phyloP scores from a whole-genome alignment of 2,797 vertebrate genomes.

The Ficedula albicollis region DNA sequence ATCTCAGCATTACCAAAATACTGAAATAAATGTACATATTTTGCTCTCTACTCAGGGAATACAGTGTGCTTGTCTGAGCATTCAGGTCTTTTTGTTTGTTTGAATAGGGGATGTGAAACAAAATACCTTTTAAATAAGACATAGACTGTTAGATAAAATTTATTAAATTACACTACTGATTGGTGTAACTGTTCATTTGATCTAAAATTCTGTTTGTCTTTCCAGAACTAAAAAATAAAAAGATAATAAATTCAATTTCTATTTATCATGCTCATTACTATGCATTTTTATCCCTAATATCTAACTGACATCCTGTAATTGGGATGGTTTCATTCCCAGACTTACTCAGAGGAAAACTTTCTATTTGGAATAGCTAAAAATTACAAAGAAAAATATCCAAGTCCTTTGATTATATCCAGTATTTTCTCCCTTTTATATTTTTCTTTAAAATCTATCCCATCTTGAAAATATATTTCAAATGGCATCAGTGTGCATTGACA shows the following conservation, averaged over 20 bases:
- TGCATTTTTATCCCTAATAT: constrained; percentile 13
- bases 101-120: background rate
- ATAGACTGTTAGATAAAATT: background rate
- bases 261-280: background rate
- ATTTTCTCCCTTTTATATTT: background rate
- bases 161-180: background rate
- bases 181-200: background rate
- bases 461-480: background rate
- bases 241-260: background rate
- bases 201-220: background rate
- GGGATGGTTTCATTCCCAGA: background rate
- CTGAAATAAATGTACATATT: background rate
- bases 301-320: background rate
- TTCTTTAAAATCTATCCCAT: background rate
- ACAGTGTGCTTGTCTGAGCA: background rate
- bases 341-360: background rate
- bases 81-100: background rate
- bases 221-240: background rate
- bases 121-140: background rate
- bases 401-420: background rate
- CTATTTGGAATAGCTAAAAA: background rate
- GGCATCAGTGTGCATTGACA: background rate
- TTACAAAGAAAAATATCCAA: background rate
- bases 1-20: background rate
- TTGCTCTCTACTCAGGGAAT: background rate